These are phyloP conservation scores for Fregata magnificens DNA, from an alignment of 2,113 vertebrate species.

Conservation along the genomic window DNA sequence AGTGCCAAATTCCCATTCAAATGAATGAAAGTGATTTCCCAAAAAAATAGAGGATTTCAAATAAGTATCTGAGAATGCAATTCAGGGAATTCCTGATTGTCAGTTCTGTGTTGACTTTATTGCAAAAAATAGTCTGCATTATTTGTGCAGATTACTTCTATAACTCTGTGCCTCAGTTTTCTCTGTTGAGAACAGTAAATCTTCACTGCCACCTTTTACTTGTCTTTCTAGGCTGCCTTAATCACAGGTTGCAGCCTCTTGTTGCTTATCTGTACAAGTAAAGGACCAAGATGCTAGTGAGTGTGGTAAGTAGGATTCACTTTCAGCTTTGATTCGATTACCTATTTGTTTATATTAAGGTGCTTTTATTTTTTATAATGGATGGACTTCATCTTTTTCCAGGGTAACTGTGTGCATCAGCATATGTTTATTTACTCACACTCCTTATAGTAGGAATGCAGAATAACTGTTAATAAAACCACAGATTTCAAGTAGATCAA, in stretches of 20 bases:
- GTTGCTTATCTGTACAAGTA: neutral
- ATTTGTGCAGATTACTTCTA: neutral
- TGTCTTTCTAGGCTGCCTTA: neutral
- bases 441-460: neutral
- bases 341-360: neutral
- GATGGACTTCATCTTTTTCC: neutral
- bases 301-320: neutral
- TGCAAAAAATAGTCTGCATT: neutral
- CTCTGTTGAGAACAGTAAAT: neutral
- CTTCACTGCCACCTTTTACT: neutral
- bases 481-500: neutral
- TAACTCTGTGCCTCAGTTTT: neutral
- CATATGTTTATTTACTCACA: neutral
- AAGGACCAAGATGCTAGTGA: neutral
- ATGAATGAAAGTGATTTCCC: neutral
- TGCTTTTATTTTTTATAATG: neutral
- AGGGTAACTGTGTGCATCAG: neutral
- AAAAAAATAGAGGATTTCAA: neutral
- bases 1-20: neutral
- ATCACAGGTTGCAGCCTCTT: neutral
- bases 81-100: neutral
- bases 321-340: neutral
- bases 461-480: neutral
- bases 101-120: neutral
- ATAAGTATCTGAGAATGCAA: neutral